Conservation (phyloP, 2,888 invertebrate species). For the Caenorhabditis sp. region DNA sequence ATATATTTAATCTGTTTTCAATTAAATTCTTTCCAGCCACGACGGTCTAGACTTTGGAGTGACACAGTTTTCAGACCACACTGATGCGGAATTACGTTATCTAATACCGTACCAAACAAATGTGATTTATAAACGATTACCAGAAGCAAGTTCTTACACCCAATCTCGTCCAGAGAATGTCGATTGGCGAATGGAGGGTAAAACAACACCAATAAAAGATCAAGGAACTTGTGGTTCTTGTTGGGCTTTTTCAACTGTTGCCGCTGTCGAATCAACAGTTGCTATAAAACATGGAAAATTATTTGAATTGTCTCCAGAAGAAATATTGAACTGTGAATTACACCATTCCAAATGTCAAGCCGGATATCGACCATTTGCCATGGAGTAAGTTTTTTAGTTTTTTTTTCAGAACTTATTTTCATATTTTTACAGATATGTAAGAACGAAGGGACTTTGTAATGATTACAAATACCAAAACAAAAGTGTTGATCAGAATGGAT, state of each 20-base stretch:
- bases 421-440: too few relatives aligned
- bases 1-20: background rate
- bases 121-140: background rate
- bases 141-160: background rate
- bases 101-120: background rate
- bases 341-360: constrained; percentile 57
- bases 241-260: constrained; percentile 62
- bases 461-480: too few relatives aligned
- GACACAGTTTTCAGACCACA: constrained; percentile 41
- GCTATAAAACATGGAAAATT: constrained; percentile 44
- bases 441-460: too few relatives aligned
- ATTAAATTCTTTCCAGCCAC: background rate
- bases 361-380: constrained; percentile 55
- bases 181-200: constrained; percentile 56
- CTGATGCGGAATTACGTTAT: constrained; percentile 25
- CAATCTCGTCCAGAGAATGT: background rate
- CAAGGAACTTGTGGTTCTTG: constrained; percentile 62
- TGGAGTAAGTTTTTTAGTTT: constrained; percentile 31
- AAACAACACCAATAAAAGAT: constrained; percentile 56
- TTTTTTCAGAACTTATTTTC: too few relatives aligned
- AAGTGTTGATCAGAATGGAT: too few relatives aligned
- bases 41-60: background rate
- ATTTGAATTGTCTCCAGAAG: constrained; percentile 59
- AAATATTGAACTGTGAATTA: constrained; percentile 61
- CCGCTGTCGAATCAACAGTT: constrained; percentile 52